A percentile compares a stretch with the other conserved stretches of the same genome.
Conservation (phyloP, 1,140 invertebrate species). For the Zophobas atratus region DNA sequence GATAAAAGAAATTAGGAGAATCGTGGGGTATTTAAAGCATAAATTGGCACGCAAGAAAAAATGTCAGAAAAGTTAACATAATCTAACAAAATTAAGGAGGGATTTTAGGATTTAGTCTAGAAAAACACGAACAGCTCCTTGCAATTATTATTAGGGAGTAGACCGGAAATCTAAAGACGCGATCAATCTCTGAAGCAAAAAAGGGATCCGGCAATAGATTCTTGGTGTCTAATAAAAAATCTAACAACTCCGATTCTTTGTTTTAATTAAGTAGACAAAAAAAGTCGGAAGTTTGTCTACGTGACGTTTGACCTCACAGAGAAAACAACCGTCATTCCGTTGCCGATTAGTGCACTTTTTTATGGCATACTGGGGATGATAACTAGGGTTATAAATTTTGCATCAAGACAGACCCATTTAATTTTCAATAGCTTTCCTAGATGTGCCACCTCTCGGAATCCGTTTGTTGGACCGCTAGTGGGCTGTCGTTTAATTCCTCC, state of each 20-base stretch:
- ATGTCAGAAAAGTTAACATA: slow-evolving; percentile 10
- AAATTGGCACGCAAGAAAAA: not conserved
- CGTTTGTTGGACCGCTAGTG: slow-evolving; percentile 14
- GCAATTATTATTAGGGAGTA: slow-evolving; percentile 11
- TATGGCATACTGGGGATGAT: not conserved
- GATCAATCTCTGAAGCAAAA: not conserved
- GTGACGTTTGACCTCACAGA: too few species aligned
- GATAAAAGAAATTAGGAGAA: too few species aligned
- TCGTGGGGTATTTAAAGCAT: too few species aligned
- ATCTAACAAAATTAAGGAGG: slow-evolving; percentile 10
- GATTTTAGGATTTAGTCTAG: not conserved
- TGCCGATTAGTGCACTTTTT: not conserved
- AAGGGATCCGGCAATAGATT: not conserved
- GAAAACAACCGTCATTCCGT: not conserved
- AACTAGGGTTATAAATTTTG: slow-evolving; percentile 13
- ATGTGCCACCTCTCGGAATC: not conserved
- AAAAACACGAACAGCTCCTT: not conserved
- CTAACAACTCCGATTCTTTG: slow-evolving; percentile 3
- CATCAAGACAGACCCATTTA: not conserved
- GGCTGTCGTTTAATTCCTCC: not conserved
- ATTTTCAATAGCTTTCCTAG: slow-evolving; percentile 23
- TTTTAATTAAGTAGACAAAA: not conserved
- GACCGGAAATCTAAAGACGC: not conserved
- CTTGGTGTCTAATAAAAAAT: slow-evolving; percentile 3
- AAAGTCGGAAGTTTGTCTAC: too few species aligned